Evolutionary conservation across 2,113 vertebrate genomes (phyloP).

Genomic region (Tinamus guttatus): DNA sequence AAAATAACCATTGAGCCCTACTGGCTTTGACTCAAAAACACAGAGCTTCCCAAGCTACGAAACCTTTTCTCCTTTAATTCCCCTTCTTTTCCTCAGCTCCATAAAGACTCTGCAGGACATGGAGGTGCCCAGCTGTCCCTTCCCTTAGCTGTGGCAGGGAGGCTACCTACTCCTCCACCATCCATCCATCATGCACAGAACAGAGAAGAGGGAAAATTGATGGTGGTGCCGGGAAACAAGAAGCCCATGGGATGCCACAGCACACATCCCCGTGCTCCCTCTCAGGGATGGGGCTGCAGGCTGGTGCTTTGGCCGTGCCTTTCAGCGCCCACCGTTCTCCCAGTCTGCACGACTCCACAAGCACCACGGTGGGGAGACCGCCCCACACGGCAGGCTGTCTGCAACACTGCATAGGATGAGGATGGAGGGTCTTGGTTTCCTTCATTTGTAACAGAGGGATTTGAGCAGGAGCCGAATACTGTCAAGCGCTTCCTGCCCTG

Average conservation of each 20-base stretch:
- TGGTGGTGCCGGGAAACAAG: neutral
- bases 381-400: constrained; percentile 4
- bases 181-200: neutral
- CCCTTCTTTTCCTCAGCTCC: neutral
- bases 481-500: constrained; percentile 68
- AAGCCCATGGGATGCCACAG: accelerated
- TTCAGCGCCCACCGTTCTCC: neutral
- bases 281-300: neutral
- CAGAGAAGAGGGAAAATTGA: neutral
- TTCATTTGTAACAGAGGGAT: constrained; percentile 31
- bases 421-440: constrained; percentile 1
- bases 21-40: neutral
- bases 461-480: constrained; percentile 55
- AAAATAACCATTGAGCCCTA: neutral
- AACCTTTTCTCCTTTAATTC: accelerated
- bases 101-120: neutral
- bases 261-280: neutral
- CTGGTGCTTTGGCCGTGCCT: neutral
- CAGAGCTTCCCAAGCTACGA: neutral
- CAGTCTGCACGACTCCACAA: neutral
- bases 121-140: neutral
- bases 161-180: neutral
- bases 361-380: neutral
- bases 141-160: neutral
- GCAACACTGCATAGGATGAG: neutral